Base-by-base conservation (phyloP, 2,113 vertebrate species). In the Osmerus eperlanus region DNA sequence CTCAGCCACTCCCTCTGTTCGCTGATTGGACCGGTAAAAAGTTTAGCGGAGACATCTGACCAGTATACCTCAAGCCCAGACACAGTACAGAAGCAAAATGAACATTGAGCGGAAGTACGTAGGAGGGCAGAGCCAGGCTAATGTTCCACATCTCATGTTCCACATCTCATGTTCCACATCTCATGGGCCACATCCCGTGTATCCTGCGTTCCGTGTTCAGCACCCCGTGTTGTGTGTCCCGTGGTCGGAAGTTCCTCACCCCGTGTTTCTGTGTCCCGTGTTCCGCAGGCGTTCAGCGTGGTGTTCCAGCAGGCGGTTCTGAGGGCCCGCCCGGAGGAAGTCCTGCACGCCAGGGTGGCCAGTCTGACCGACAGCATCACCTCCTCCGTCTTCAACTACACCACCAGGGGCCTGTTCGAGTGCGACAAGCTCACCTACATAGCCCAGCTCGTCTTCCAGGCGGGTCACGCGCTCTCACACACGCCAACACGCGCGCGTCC, bases 391-490 rank as follows among this genome's bases (percentile, higher is more conserved):
- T 98, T 94, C 90, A 96, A 97, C 87, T 97, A 97, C 73, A 97
- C 96, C 3, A 91, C 91, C 41, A 91, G 95, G 0, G 96, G 96
- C 18, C 94, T 99, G 67, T 99, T 99, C 13, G 96, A 99, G 83
- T 91, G 93, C 29, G 95, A 99, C 84, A 96, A 98, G 74, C 87
- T 99, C 82, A 98, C 92, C 63, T 99, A 94, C 87, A 94, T 88
- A 0, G 90, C 95, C 51, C 97, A 98, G 88, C 90, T 99, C 16
- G 90, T 95, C 72, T 98, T 99, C 88, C 97, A 98, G 95, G 97
- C 7, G 8, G 6, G 36, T 41, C 36, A 2, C 1, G 4, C 6
- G 7, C 6, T 41, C 36, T 1, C 36, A 41, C 36, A 9, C 36
- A 7, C 36, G 36, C 4, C 29, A 2, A 8, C 6, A 4, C 4